phyloP scores from a whole-genome alignment of 2,888 invertebrate species.

The Polydesmus complanatus region DNA sequence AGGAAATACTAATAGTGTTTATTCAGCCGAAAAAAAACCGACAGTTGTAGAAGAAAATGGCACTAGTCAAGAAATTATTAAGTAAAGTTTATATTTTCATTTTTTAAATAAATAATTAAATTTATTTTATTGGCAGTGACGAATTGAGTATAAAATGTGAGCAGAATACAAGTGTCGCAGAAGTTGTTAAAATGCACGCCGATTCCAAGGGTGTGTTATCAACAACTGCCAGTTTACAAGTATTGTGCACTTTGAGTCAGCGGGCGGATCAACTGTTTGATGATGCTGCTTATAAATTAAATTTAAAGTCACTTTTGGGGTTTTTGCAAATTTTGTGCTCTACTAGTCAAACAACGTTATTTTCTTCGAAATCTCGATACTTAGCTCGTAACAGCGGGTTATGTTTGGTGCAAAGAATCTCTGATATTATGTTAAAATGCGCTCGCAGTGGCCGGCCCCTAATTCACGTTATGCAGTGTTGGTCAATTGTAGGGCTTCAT shows the following conservation, averaged over 20 bases:
- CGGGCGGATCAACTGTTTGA: constrained; percentile 50
- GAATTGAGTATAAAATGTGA: neutral
- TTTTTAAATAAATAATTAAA: neutral
- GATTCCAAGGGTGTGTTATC: neutral
- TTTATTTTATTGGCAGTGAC: neutral
- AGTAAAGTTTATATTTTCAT: neutral
- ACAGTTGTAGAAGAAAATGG: neutral
- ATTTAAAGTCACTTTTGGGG: constrained; percentile 64
- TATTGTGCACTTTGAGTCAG: constrained; percentile 75
- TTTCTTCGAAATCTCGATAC: constrained; percentile 28
- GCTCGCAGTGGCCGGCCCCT: constrained; percentile 73
- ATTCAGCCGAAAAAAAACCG: neutral
- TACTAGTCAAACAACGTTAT: constrained; percentile 68
- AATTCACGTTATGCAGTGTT: constrained; percentile 76
- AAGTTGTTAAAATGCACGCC: neutral
- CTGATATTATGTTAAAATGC: constrained; percentile 75
- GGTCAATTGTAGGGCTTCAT: constrained; percentile 85
- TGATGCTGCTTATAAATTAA: constrained; percentile 55
- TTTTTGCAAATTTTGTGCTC: constrained; percentile 69
- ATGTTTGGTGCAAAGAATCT: constrained; percentile 54
- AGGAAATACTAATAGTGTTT: neutral
- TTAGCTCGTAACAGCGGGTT: neutral
- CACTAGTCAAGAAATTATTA: neutral
- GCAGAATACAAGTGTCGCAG: neutral
- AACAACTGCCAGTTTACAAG: constrained; percentile 50